These are phyloP conservation scores for Protaetia brevitarsis DNA, from an alignment of 1,140 invertebrate genomes.

Conservation along the genomic window DNA sequence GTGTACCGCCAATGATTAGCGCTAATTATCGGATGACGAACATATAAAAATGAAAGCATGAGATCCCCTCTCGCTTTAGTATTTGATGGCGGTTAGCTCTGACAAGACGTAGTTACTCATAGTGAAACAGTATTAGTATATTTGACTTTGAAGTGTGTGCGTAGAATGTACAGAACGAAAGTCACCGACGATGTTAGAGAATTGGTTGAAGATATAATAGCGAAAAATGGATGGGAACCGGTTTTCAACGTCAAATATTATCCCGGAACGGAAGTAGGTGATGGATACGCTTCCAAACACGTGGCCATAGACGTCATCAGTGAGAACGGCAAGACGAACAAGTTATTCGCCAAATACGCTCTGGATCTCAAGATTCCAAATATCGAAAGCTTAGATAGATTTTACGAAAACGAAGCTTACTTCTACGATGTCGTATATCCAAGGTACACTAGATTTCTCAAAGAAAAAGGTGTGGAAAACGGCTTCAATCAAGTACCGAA, in stretches of 20 bases:
- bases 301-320: neutral
- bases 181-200: neutral
- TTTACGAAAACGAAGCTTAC: neutral
- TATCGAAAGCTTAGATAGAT: neutral
- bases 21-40: too few relatives aligned
- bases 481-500: slow-evolving; percentile 38
- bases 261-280: neutral
- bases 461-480: slow-evolving; percentile 1
- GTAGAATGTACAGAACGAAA: neutral
- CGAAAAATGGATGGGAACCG: neutral
- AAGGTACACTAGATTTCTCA: neutral
- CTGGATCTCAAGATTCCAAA: neutral
- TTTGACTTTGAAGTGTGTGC: neutral
- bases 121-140: neutral
- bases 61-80: too few relatives aligned
- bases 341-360: neutral
- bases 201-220: neutral
- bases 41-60: too few relatives aligned
- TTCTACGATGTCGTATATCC: neutral
- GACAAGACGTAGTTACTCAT: neutral
- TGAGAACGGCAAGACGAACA: neutral
- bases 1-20: too few relatives aligned
- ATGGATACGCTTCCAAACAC: neutral
- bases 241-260: neutral
- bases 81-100: too few relatives aligned